Evolutionary conservation across 2,113 vertebrate genomes (phyloP), one percentile per base, ranked within the genome.

Genomic region (Oreochromis spilurus): DNA sequence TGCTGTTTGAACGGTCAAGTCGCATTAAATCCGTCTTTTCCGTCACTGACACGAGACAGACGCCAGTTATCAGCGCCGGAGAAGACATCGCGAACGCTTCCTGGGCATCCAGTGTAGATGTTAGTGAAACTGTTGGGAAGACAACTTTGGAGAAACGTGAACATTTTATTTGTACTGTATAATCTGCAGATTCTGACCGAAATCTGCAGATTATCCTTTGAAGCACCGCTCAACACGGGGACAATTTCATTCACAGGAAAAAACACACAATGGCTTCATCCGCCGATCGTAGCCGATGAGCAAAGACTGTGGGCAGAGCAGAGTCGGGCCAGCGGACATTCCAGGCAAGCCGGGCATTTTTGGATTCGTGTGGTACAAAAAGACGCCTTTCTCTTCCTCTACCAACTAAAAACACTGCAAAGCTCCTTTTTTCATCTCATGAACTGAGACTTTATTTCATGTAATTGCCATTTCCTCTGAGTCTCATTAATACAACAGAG

Each of bases 401-500:
- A 70, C 79, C 60, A 79, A 83, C 53, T 80, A 80, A 62, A 86
- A 57, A 60, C 34, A 6, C 67, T 43, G 29, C 26, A 53, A 86
- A 90, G 31, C 48, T 82, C 29, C 90, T 88, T 84, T 77, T 82
- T 65, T 50, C 62, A 38, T 70, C 54, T 50, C n/a, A 40, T 65
- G 83, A 75, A 70, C 34, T 52, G 10, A 36, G 57, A 52, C 81
- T 79, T 77, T 84, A 58, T 40, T 43, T 36, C 3, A 84, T 52
- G 19, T 88, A 87, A 94, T 83, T 82, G 50, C 84, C n/a, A 85
- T 55, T 92, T 94, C 92, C 94, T 91, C 55, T 43, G 53, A 81
- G 62, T 87, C 87, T 91, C 92, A 95, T 95, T 85, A 94, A 94
- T 95, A 94, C 94, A 93, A 94, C 91, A 89, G 45, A 81, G 36